A percentile compares a stretch with the other conserved stretches of the same genome.
Conservation (phyloP, 2,888 invertebrate species). For the Lasioglossum morio region DNA sequence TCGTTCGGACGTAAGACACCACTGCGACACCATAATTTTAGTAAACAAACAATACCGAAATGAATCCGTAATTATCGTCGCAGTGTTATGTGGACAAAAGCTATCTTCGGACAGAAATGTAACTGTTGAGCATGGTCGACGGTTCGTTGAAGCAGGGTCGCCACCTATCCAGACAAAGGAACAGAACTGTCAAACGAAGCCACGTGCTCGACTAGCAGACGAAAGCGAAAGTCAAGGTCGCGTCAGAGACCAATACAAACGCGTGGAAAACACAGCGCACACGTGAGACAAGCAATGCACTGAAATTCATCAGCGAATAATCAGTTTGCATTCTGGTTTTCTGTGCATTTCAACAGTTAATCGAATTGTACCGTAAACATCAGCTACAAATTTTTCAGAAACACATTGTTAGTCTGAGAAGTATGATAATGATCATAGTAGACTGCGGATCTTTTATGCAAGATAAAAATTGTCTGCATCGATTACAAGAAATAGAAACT, state of each 20-base stretch:
- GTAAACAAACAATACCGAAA: conserved; percentile 49
- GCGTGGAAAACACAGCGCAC: neutral
- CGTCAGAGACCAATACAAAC: neutral
- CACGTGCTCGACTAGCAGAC: conserved; percentile 75
- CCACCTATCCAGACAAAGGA: conserved; percentile 42
- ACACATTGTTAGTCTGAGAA: neutral
- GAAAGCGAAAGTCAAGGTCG: conserved; percentile 63
- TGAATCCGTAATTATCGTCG: conserved; percentile 57
- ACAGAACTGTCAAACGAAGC: conserved; percentile 71
- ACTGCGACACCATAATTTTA: conserved; percentile 26
- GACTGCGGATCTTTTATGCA: too few species aligned
- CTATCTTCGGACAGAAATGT: conserved; percentile 64
- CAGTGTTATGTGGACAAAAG: conserved; percentile 21
- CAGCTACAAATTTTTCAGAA: neutral
- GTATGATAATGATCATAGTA: neutral
- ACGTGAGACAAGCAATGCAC: neutral
- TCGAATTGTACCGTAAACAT: neutral
- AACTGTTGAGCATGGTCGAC: conserved; percentile 43
- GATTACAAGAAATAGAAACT: too few species aligned
- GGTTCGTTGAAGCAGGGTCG: conserved; percentile 34
- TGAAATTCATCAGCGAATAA: conserved; percentile 6
- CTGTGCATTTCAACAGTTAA: neutral
- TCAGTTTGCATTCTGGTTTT: neutral
- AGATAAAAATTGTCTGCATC: too few species aligned
- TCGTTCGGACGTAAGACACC: neutral